Percentiles rank a stretch among this genome's conserved stretches.
phyloP scores from a whole-genome alignment of 2,888 invertebrate species.

The Monochamus alternatus region DNA sequence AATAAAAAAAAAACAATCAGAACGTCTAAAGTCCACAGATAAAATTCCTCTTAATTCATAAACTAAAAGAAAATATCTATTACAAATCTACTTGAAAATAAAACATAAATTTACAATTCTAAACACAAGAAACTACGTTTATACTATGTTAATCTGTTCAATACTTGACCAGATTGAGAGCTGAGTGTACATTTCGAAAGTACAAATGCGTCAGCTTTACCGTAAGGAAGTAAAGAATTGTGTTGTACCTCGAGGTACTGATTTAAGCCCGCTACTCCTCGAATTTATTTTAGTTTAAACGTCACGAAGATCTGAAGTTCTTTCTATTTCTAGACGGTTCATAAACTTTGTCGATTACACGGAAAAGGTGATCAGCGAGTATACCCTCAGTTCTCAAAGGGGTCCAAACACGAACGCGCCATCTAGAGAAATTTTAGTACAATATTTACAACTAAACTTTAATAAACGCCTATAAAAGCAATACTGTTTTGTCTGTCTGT shows the following conservation, averaged over 20 bases:
- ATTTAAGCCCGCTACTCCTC: background rate
- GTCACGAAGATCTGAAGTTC: no score
- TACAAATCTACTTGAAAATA: slow-evolving; percentile 26
- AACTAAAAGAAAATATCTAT: slow-evolving; percentile 18
- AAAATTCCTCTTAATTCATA: slow-evolving; percentile 21
- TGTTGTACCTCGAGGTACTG: background rate
- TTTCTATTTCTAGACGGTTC: no score
- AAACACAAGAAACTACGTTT: slow-evolving; percentile 21
- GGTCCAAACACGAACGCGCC: background rate
- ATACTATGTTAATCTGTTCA: slow-evolving; percentile 9
- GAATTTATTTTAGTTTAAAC: background rate
- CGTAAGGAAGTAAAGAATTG: background rate
- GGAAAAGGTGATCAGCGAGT: no score
- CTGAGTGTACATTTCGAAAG: slow-evolving; percentile 3
- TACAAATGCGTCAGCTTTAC: background rate
- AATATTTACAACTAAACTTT: background rate
- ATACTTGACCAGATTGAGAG: slow-evolving; percentile 7
- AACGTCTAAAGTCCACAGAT: background rate
- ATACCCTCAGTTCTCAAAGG: slow-evolving; percentile 13
- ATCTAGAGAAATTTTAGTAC: slow-evolving; percentile 1
- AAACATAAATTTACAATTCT: slow-evolving; percentile 10
- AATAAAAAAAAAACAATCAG: slow-evolving; percentile 15
- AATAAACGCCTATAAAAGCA: background rate
- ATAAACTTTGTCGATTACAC: no score
- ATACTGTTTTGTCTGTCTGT: background rate